Evolutionary conservation across 2,113 vertebrate species (phyloP), one percentile per base, ranked within the genome.

Genomic region (Pygoscelis adeliae): DNA sequence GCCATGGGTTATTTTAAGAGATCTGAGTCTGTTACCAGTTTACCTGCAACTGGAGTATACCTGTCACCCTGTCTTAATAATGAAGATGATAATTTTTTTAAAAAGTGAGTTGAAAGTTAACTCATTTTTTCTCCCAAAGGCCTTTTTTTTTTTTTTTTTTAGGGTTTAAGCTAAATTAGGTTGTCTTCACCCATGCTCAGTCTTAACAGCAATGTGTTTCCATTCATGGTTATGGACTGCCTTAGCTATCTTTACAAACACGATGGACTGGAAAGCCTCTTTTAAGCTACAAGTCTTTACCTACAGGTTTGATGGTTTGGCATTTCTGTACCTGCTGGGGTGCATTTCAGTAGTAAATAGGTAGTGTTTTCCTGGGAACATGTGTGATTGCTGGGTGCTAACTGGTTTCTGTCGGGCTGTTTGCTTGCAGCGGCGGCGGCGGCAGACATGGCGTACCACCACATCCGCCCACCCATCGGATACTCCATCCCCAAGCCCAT

Each of bases 391-490:
- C 23, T 5, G 67, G 47, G 32, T 19, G 59, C 50, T 92, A 5
- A 89, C 10, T 0, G 21, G 8, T 30, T 5, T 25, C 46, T 38
- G 50, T 19, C 1, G 61, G 42, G 44, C 46, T 66, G 27, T 83
- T 38, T 7, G 5, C 73, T 65, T 71, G 46, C 95, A 99, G 99
- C 99, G 1, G 99, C 99, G 1, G 99, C 99, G 0, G 99, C 99
- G 1, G 99, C 99, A 2, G 99, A 99, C 97, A 99, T 99, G 99
- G 99, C 99, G 0, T 99, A 99, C 76, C 99, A 99, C 97, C 99
- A 99, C 84, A 98, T 99, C 96, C 97, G 99, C 59, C 99, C 99
- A 2, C 99, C 99, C 40, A 98, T 99, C 18, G 99, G 99, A 6
- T 99, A 99, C 96, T 99, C 99, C 85, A 99, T 99, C 91, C 99